Evolutionary conservation across 2,113 vertebrate species (phyloP), one percentile per base, ranked within the genome.

Genomic region (Tricholaema leucomelas): DNA sequence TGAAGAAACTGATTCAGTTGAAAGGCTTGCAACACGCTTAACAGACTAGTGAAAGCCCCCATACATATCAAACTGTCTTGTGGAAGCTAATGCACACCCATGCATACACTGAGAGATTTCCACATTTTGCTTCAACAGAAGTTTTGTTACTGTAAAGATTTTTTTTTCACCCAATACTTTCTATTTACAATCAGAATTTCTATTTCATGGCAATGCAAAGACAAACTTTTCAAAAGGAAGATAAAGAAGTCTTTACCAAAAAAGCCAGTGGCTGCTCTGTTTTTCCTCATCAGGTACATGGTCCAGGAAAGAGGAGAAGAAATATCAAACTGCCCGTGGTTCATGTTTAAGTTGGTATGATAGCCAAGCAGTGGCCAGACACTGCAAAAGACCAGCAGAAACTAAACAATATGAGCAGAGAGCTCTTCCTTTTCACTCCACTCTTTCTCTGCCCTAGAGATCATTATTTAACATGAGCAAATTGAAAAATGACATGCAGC

Each of bases 271-370:
- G 93, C 86, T 35, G 95, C 83, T 82, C 96, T 96, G 84, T 92
- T 97, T 94, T 98, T 97, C 94, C 96, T 97, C 98, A 97, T 97
- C 96, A 98, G 95, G 95, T 98, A 98, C 97, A 97, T 90, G 85
- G 98, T 97, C 98, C 97, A 98, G 58, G 97, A 97, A 71, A 97
- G 88, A 25, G 97, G 94, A 31, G 95, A 90, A 4, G 97, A 91
- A 79, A 95, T 73, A 76, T 93, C 90, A 61, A 97, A 97, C 11
- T 95, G 92, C 55, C 93, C 95, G 4, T 93, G 58, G 95, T 97
- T 98, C 98, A 98, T 98, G n/a, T 59, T 85, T 89, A 56, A 44
- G 72, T 80, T 82, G 63, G 4, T 55, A 9, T 25, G 56, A 35
- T 12, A 79, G 54, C 74, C 59, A 59, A 59, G 36, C 66, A 73